Evolutionary conservation across 2,113 vertebrate genomes (phyloP), one percentile per base, ranked within the genome.

Genomic region (Benitochromis conjunctus): DNA sequence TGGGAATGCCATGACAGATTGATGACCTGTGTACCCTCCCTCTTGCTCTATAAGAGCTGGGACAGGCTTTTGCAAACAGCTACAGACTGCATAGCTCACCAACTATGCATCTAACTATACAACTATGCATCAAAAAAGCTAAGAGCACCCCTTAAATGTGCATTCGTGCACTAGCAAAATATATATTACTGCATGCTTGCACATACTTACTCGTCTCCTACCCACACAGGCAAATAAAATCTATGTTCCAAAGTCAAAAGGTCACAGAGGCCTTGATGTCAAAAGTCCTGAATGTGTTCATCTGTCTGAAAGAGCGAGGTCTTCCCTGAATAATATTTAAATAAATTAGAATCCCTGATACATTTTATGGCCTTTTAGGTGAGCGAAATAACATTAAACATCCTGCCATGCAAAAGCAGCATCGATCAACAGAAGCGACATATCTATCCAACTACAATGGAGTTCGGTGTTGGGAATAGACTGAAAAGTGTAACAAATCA

Each of bases 271-370:
- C 69, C 83, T 81, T 31, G 5, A 48, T 79, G 86, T 91, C 90
- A 86, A 58, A 91, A 80, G 57, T 58, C 62, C 58, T 62, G 78
- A 79, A 29, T n/a, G 1, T 5, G 85, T 92, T 89, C 89, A 91
- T 94, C 83, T 56, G 79, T 92, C 83, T 91, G 46, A 69, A 53
- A 26, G 54, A 60, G 69, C 3, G 1, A 76, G 55, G 56, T 51
- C 31, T 9, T 36, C 5, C 83, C 43, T 41, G 79, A 89, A 92
- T 91, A 43, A 5, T 14, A 92, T 92, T 88, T 90, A 48, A 92
- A 93, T 91, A 91, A 86, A 94, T 91, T 83, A 87, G 8, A 86
- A 89, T 77, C 21, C 34, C 55, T 6, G 69, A 58, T 64, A 64
- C 76, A 34, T 24, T 57, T 13, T 76, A 48, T 36, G 74, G 91